phyloP scores from a whole-genome alignment of 2,888 invertebrate genomes.

The Frankliniella intonsa region DNA sequence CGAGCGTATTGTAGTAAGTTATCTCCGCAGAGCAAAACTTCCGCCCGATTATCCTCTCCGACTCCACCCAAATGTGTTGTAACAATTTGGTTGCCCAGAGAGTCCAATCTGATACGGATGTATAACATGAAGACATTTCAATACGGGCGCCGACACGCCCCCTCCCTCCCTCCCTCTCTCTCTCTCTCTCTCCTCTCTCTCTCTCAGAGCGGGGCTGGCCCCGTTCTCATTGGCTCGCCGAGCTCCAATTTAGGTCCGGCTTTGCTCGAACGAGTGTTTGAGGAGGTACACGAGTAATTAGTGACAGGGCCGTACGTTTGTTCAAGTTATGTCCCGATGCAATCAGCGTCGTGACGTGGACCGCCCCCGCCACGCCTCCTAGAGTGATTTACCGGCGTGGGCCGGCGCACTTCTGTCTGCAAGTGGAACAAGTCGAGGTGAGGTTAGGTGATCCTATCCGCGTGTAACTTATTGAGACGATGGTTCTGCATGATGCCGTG shows the following conservation, averaged over 20 bases:
- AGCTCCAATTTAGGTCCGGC: background rate
- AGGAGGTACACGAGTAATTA: too few relatives aligned
- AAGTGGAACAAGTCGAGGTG: background rate
- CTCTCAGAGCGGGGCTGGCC: background rate
- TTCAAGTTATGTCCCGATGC: background rate
- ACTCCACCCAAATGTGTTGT: slow-evolving; percentile 19
- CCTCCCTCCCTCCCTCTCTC: too few relatives aligned
- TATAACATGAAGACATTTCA: slow-evolving; percentile 27
- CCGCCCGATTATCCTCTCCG: background rate
- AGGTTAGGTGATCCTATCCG: too few relatives aligned
- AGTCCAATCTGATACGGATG: slow-evolving; percentile 25
- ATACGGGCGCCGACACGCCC: background rate
- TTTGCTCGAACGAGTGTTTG: too few relatives aligned
- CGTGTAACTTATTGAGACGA: too few relatives aligned
- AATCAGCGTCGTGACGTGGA: background rate
- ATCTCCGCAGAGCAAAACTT: background rate
- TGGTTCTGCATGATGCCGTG: too few relatives aligned
- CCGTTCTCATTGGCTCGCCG: slow-evolving; percentile 2
- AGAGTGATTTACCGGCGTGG: background rate
- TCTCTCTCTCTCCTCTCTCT: background rate
- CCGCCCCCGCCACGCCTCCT: background rate
- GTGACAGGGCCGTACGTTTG: too few relatives aligned
- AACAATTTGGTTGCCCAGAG: slow-evolving; percentile 13
- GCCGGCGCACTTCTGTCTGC: background rate
- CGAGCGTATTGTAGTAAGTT: background rate